Evolutionary conservation across 2,888 invertebrate genomes (phyloP), one percentile per base, ranked within the genome.

Genomic region (Ernsta delagoae): DNA sequence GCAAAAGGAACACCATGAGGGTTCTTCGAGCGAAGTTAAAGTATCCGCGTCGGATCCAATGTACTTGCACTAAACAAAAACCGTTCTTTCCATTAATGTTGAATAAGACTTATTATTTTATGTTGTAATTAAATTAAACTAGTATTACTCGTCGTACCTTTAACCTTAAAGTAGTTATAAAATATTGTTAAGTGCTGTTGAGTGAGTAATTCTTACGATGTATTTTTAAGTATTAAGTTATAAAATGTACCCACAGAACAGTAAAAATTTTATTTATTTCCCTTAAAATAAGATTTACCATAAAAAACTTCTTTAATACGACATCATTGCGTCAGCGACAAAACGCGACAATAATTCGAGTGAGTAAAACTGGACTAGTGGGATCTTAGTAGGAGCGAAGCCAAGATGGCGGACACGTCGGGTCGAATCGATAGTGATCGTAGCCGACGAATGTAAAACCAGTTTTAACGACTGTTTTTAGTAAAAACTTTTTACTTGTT

Each of bases 11-110:
- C 74, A 77, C 5, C 74, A 70, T 0, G 75, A 77, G 9, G 70
- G 54, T 5, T 59, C 83, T 11, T 72, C 81, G 0, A 73, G 76
- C n/a, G 86, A 87, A n/a, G 75, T 79, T 5, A 83, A 82, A 70
- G 74, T 82, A 6, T 74, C 81, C 1, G 74, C 80, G 7, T 71
- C 82, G 0, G 81, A 81, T 9, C 57, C 74, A 11, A 74, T 82
- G 65, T 83, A 76, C 71, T 76, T 79, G 71, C 73, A 77, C 69
- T 75, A 74, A 70, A 31, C 24, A 24, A 24, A 24, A 24, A 1
- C 24, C 24, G 24, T 24, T 24, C 24, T 24, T 24, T 24, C 24
- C 24, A 24, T 24, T 24, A 24, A 24, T 24, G 24, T 24, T 24
- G 24, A 24, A 3, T 24, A 24, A 24, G 24, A 24, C 24, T 24